These are phyloP conservation scores for Corythornis leucogaster DNA, from an alignment of 2,797 vertebrate species.

Conservation along the genomic window DNA sequence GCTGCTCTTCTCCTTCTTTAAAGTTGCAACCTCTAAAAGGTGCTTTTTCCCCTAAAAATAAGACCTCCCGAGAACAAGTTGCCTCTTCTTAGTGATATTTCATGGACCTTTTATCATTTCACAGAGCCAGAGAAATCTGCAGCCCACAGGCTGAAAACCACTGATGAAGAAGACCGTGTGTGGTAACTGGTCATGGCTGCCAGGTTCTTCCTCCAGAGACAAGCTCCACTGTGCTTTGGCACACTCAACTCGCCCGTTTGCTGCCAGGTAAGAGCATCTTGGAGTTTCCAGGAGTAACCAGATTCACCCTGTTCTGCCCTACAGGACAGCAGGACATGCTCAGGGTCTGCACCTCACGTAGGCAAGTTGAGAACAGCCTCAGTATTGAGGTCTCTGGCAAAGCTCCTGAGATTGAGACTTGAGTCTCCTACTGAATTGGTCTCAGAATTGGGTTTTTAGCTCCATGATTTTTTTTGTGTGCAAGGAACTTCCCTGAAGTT, in stretches of 20 bases:
- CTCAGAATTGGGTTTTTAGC: not conserved
- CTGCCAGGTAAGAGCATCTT: not conserved
- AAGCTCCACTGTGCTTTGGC: not conserved
- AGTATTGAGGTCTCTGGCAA: not conserved
- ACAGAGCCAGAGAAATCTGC: not conserved
- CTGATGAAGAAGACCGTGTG: not conserved
- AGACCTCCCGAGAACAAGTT: not conserved
- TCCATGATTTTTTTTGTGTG: not conserved
- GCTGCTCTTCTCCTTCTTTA: not conserved
- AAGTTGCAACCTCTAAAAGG: not conserved
- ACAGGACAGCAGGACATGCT: not conserved
- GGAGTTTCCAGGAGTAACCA: fast-evolving
- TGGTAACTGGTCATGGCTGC: not conserved
- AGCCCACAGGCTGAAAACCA: conserved; percentile 22
- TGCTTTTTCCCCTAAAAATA: not conserved
- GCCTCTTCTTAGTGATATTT: not conserved
- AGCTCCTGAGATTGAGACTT: not conserved
- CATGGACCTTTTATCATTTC: not conserved
- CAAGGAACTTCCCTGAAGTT: not conserved
- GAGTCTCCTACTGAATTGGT: not conserved
- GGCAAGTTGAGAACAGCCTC: not conserved
- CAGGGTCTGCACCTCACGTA: fast-evolving
- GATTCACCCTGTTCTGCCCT: not conserved
- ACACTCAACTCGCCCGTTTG: not conserved
- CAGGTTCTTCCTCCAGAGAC: not conserved